Evolutionary conservation across 1,140 invertebrate species (phyloP).

Genomic region (Cotesia typhae): DNA sequence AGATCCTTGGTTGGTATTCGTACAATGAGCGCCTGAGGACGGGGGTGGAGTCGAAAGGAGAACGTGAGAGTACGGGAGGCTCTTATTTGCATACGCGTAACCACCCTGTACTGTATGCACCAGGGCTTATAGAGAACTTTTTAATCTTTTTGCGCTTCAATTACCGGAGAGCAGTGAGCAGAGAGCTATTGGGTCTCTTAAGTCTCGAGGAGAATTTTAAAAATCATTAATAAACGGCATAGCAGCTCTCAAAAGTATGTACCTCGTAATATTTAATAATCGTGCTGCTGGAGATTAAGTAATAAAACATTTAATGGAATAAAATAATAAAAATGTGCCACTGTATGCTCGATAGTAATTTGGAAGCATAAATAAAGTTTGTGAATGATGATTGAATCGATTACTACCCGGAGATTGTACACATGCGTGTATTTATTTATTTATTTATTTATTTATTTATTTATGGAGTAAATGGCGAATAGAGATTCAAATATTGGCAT

Average conservation of each 20-base stretch:
- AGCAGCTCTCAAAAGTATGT: too few relatives aligned
- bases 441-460: not conserved
- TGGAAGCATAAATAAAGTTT: not conserved
- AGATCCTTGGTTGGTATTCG: conserved; percentile 4
- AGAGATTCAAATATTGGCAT: not conserved
- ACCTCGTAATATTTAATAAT: too few relatives aligned
- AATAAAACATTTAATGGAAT: too few relatives aligned
- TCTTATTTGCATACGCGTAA: conserved; percentile 61
- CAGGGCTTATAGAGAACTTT: conserved; percentile 20
- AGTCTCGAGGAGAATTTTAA: not conserved
- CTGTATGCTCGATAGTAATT: not conserved
- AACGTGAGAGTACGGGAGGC: conserved; percentile 43
- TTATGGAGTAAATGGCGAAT: not conserved
- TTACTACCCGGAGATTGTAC: not conserved
- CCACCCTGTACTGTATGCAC: conserved; percentile 50
- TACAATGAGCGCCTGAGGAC: conserved; percentile 61
- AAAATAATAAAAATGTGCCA: not conserved
- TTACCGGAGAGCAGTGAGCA: not conserved
- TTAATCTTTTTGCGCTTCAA: not conserved
- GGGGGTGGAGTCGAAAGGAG: conserved; percentile 57
- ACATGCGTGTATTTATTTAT: not conserved
- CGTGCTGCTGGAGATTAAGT: too few relatives aligned
- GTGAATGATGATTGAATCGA: conserved; percentile 8
- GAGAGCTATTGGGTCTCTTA: not conserved
- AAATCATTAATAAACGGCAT: too few relatives aligned